Base-by-base conservation (phyloP, 2,888 invertebrate species). In the Nemotelus pantherinus region DNA sequence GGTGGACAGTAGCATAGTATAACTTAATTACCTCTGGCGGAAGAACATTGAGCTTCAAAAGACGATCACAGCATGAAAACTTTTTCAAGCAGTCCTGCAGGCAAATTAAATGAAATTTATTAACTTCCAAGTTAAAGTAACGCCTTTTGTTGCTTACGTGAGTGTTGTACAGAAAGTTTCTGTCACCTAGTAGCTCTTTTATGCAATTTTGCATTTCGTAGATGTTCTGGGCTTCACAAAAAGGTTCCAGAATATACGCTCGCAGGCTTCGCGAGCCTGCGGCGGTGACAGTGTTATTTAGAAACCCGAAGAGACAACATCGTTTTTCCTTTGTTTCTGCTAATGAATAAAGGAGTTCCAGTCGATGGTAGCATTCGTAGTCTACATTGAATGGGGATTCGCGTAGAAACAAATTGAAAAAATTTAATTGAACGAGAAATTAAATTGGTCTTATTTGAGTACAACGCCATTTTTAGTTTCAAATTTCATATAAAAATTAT, bases 241-340 rank as follows among this genome's bases (percentile, higher is more conserved):
- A 91, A 0, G 98, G 97, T 84, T 94, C 94, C 6, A 95, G 87
- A 80, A 97, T 92, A 71, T 92, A 91, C 0, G 95, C 93, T 76
- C 97, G 88, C n/a, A 97, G 88, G 50, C 93, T 90, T 79, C 95
- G 89, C 41, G 91, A 89, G 0, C 98, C 98, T 76, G 94, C 92
- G 55, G 89, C 87, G 0, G 94, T 95, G 39, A 89, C 88, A 78
- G 94, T 94, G 81, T 89, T 87, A 83, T 94, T 92, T 67, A 95
- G 83, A n/a, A 92, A 87, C 3, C 91, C 91, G 81, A 91, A 90
- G 7, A 95, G 86, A 75, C 90, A 91, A 68, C 90, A 86, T 78
- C 88, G 87, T 78, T 84, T 83, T 78, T 84, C 83, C 67, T 80
- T 81, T 3, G 88, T 88, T 10, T 87, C 85, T 9, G 88, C 87